A percentile compares a stretch with the other conserved stretches of the same genome.
Conservation (phyloP, 1,140 invertebrate genomes). For the Atta colombica region DNA sequence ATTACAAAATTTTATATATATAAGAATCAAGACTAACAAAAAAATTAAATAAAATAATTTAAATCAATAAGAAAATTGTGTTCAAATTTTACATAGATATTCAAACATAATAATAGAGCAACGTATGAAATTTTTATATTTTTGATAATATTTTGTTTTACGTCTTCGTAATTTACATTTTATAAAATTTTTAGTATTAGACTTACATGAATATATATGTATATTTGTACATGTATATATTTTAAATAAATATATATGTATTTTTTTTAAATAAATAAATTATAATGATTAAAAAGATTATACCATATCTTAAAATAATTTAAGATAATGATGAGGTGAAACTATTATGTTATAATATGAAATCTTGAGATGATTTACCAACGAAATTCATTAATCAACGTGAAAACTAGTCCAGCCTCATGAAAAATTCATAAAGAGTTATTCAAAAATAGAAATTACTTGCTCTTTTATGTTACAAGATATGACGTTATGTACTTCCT, state of each 20-base stretch:
- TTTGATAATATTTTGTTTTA: no score
- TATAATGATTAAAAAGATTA: neutral
- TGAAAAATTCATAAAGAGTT: slow-evolving; percentile 60
- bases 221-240: no score
- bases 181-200: neutral
- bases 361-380: slow-evolving; percentile 49
- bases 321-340: slow-evolving; percentile 25
- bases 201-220: neutral
- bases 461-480: slow-evolving; percentile 52
- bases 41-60: no score
- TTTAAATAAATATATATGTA: neutral
- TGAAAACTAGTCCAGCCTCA: slow-evolving; percentile 41
- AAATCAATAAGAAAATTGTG: no score
- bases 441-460: slow-evolving; percentile 58
- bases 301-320: slow-evolving; percentile 17
- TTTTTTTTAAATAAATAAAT: neutral
- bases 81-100: no score
- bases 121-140: no score
- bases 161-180: neutral
- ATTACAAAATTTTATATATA: no score
- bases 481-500: slow-evolving; percentile 1
- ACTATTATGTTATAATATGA: slow-evolving; percentile 43
- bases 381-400: slow-evolving; percentile 60
- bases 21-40: no score
- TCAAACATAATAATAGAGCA: no score